Evolutionary conservation across 2,113 vertebrate species (phyloP), one percentile per base, ranked within the genome.

Genomic region (Boleophthalmus pectinirostris): DNA sequence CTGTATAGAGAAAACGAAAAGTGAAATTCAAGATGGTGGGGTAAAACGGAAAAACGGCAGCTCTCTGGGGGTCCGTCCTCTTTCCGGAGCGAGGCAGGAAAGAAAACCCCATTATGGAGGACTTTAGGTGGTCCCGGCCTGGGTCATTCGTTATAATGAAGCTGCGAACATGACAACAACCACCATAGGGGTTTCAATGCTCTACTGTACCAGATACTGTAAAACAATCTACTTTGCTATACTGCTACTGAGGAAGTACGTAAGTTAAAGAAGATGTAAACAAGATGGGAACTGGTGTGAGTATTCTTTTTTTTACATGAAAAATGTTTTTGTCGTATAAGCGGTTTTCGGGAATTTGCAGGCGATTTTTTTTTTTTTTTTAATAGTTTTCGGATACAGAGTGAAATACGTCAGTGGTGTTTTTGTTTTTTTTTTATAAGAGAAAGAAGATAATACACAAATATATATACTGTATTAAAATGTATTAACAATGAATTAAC

Each of bases 11-110:
- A 43, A 49, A 71, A 87, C 82, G 83, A 85, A 93, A 94, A 97
- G 93, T 94, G 94, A 95, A 95, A 96, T 95, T 94, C 95, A 96
- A 96, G 95, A 95, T 93, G 94, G 90, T 88, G 78, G 65, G 84
- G 78, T 85, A 90, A 78, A 85, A 86, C 81, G 90, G 90, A 93
- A 93, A 91, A 93, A 90, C 79, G 72, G 86, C 83, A 72, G 87
- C 87, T 93, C 93, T 95, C 95, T 47, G 25, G 90, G 93, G 95
- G 89, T 95, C 85, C 64, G 92, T 88, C 76, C 84, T 94, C 87
- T 64, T 58, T 95, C 95, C 92, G 82, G 83, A 92, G 91, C 80
- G 58, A 61, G 58, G 87, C 92, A 94, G 93, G 94, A 95, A 91
- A 92, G 77, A 54, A 93, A 88, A 88, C 87, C 93, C 92, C 83